A percentile compares a stretch with the other conserved stretches of the same genome.
Conservation (phyloP, 1,140 invertebrate species). For the Heliconius himera region DNA sequence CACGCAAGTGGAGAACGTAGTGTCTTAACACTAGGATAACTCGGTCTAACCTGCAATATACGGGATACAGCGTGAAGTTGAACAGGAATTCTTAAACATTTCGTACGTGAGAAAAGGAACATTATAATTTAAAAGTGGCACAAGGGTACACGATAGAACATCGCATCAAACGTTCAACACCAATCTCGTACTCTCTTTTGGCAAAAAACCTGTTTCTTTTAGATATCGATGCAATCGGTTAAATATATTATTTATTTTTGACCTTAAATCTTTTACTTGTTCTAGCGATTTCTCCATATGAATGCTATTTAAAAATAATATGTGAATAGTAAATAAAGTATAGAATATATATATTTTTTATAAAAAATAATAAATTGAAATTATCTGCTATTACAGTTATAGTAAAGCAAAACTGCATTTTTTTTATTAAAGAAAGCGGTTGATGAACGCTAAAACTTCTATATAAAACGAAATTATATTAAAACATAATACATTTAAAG, state of each 20-base stretch:
- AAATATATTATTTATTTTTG: neutral
- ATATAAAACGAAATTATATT: neutral
- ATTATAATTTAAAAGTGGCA: neutral
- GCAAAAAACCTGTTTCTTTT: conserved; percentile 12
- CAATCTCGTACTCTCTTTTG: conserved; percentile 5
- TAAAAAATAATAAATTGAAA: neutral
- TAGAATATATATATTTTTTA: neutral
- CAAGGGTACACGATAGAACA: conserved; percentile 5
- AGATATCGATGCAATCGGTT: neutral
- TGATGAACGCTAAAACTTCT: neutral
- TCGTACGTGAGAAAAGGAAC: neutral
- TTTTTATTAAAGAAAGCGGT: neutral
- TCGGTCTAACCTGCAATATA: too few relatives aligned
- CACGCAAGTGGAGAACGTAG: too few relatives aligned
- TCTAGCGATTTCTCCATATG: neutral
- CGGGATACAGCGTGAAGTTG: too few relatives aligned
- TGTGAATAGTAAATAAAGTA: neutral
- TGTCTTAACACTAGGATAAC: too few relatives aligned
- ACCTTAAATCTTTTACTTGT: neutral
- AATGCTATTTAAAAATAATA: neutral
- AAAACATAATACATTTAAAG: neutral
- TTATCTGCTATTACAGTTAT: neutral
- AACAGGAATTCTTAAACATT: neutral
- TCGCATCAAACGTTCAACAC: conserved; percentile 8
- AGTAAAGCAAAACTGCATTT: neutral